phyloP scores from a whole-genome alignment of 2,888 invertebrate genomes.

The Disparrhopalites patrizii region DNA sequence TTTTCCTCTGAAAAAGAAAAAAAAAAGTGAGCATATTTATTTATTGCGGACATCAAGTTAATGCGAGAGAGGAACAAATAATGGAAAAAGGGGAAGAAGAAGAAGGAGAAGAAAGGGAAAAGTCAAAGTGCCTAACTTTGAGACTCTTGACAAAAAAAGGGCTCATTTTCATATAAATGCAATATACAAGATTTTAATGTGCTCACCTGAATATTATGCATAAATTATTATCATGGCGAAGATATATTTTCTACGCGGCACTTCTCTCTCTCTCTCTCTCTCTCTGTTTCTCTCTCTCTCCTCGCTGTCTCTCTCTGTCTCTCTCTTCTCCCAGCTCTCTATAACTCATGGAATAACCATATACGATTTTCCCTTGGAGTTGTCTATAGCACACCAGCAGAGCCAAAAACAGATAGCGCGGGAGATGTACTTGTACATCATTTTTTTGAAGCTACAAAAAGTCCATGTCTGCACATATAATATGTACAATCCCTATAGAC shows the following conservation, averaged over 20 bases:
- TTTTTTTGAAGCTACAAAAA: too few species aligned
- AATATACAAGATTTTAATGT: slow-evolving; percentile 26
- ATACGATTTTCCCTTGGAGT: background rate
- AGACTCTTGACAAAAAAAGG: slow-evolving; percentile 12
- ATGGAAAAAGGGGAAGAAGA: too few species aligned
- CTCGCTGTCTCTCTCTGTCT: too few species aligned
- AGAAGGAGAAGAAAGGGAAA: too few species aligned
- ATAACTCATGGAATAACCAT: slow-evolving; percentile 6
- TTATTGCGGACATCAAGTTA: slow-evolving; percentile 1
- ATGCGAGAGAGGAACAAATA: slow-evolving; percentile 13
- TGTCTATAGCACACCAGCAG: too few species aligned
- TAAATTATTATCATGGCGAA: slow-evolving; percentile 25
- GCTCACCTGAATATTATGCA: slow-evolving; percentile 26
- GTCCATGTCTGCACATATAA: too few species aligned
- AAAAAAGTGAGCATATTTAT: background rate
- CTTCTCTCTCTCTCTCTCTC: slow-evolving; percentile 1
- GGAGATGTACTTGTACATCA: too few species aligned
- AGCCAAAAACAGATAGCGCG: too few species aligned
- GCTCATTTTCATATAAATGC: slow-evolving; percentile 26
- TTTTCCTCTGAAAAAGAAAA: too few species aligned
- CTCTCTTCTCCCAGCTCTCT: too few species aligned
- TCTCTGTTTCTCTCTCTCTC: too few species aligned
- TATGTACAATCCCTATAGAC: too few species aligned
- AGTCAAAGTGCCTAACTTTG: slow-evolving; percentile 8
- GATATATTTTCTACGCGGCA: slow-evolving; percentile 11